Conservation (phyloP, 2,888 invertebrate species). For the Andrena flavipes region DNA sequence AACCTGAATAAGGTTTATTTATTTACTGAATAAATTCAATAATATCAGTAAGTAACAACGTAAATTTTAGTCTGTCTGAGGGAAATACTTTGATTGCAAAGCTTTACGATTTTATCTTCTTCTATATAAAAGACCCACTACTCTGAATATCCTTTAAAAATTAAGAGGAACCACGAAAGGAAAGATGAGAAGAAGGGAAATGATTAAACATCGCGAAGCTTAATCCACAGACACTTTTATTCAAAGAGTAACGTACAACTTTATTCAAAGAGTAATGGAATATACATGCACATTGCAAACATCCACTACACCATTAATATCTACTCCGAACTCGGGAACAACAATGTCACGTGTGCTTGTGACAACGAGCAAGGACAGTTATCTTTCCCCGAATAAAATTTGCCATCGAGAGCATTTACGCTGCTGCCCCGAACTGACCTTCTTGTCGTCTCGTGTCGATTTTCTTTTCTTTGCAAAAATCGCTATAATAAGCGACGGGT, state of each 20-base stretch:
- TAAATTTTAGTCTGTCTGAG: no score
- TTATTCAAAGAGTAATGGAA: neutral
- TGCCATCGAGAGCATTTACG: neutral
- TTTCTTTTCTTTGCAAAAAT: neutral
- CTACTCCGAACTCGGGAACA: slow-evolving; percentile 31
- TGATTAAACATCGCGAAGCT: neutral
- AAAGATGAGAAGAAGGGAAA: no score
- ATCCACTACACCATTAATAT: slow-evolving; percentile 30
- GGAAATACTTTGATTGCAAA: no score
- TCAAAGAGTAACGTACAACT: slow-evolving; percentile 44
- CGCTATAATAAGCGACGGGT: slow-evolving; percentile 30
- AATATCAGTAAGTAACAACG: no score
- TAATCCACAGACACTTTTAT: slow-evolving; percentile 50
- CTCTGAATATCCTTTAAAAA: no score
- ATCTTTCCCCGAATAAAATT: slow-evolving; percentile 9
- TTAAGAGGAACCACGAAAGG: no score
- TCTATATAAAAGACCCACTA: no score
- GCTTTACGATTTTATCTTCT: no score
- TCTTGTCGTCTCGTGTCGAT: neutral
- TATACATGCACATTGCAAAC: neutral
- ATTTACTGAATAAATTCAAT: no score
- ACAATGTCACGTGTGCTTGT: slow-evolving; percentile 4
- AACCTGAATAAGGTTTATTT: no score
- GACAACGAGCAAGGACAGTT: slow-evolving; percentile 2
- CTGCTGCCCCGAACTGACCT: neutral